Percentiles rank a stretch among this genome's conserved stretches.
Evolutionary conservation across 2,113 vertebrate species (phyloP).

Genomic region (Ptilonorhynchus violaceus): DNA sequence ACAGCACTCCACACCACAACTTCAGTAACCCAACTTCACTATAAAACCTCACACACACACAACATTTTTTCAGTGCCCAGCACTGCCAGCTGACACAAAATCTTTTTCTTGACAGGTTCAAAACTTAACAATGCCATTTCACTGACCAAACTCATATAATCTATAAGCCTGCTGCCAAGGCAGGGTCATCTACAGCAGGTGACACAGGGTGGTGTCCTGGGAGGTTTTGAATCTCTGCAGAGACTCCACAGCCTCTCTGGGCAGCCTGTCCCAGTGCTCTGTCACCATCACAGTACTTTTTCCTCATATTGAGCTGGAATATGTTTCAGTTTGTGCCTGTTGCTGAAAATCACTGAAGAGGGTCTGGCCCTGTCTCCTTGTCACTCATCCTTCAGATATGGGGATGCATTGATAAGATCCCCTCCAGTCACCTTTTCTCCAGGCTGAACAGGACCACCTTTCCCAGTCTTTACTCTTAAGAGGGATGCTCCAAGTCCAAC

Average conservation of each 20-base stretch:
- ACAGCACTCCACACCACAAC: neutral
- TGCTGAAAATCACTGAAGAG: neutral
- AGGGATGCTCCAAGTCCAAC: neutral
- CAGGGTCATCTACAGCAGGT: neutral
- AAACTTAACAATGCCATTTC: neutral
- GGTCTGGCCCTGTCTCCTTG: neutral
- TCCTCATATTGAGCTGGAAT: accelerated
- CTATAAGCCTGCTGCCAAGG: neutral
- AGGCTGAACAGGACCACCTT: neutral
- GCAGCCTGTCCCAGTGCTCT: neutral
- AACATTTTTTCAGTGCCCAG: neutral
- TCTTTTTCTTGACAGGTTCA: neutral
- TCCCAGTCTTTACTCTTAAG: neutral
- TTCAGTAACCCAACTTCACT: neutral
- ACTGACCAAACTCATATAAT: neutral
- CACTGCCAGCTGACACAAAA: neutral
- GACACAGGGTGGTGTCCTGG: neutral
- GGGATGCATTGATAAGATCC: neutral
- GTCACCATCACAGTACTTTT: neutral
- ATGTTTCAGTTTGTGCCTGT: too few species aligned
- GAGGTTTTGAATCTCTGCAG: neutral
- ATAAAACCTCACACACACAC: neutral
- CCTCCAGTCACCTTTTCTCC: neutral
- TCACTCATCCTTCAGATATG: accelerated
- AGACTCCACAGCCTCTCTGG: neutral